phyloP scores from a whole-genome alignment of 2,113 vertebrate species.

The Stomatorhinus ivindoensis region DNA sequence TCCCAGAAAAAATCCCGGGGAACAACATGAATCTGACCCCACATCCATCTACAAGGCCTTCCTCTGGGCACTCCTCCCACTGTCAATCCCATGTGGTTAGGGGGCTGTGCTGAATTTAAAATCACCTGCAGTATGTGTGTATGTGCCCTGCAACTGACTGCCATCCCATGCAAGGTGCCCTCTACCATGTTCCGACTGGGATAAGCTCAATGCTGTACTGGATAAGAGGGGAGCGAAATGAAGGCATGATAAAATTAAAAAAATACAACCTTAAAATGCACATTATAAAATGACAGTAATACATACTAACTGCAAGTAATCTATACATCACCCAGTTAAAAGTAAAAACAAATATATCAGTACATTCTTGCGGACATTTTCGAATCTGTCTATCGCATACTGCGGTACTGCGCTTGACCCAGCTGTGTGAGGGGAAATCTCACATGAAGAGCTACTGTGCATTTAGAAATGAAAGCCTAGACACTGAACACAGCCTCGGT shows the following conservation, averaged over 20 bases:
- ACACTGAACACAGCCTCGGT: not conserved
- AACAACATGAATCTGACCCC: not conserved
- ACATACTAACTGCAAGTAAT: not conserved
- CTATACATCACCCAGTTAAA: not conserved
- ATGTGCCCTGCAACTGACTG: not conserved
- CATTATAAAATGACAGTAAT: not conserved
- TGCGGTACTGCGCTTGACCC: not conserved
- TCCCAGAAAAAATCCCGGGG: not conserved
- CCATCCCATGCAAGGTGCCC: not conserved
- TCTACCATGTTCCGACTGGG: not conserved
- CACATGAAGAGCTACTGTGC: not conserved
- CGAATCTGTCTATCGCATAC: not conserved
- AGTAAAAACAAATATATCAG: not conserved
- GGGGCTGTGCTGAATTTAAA: not conserved
- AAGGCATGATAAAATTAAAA: not conserved
- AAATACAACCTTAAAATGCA: not conserved
- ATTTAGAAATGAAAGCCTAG: not conserved
- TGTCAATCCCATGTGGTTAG: not conserved
- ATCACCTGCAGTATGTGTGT: not conserved
- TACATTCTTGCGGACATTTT: not conserved
- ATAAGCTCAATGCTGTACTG: not conserved
- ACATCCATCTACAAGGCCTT: not conserved
- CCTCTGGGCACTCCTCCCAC: not conserved
- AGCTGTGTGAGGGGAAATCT: not conserved
- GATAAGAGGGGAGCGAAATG: not conserved